Conservation (phyloP, 2,113 vertebrate genomes). For the Chamaetylas fuelleborni region DNA sequence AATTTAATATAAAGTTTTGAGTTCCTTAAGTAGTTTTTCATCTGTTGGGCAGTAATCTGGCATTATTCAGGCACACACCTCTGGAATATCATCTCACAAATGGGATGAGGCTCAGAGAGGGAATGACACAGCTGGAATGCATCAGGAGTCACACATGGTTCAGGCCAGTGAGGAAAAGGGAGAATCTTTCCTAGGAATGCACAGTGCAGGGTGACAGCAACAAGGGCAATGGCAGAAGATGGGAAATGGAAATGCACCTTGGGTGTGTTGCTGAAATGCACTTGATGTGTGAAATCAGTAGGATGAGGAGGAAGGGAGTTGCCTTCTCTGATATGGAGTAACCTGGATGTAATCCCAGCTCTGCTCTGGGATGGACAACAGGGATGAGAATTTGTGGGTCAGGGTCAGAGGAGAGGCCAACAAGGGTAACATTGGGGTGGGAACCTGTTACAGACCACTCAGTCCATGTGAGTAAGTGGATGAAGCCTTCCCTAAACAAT, state of each 20-base stretch:
- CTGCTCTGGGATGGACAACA: background rate
- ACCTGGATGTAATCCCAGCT: background rate
- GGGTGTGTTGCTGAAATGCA: too few species aligned
- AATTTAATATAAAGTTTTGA: background rate
- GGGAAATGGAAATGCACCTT: background rate
- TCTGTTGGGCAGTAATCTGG: background rate
- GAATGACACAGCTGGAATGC: background rate
- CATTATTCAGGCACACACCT: background rate
- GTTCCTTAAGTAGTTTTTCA: background rate
- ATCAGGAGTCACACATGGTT: background rate
- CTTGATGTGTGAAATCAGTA: rapidly evolving
- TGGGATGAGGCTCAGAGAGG: background rate
- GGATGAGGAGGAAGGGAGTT: background rate
- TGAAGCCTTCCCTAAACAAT: background rate
- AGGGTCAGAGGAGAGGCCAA: background rate
- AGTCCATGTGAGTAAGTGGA: rapidly evolving
- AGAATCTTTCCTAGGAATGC: background rate
- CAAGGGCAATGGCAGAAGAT: background rate
- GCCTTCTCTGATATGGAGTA: background rate
- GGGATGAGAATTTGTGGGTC: background rate
- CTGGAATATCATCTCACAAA: background rate
- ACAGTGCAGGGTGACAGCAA: background rate
- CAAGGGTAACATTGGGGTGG: background rate
- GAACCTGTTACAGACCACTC: background rate
- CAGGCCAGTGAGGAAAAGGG: background rate